Evolutionary conservation across 2,113 vertebrate genomes (phyloP).

Genomic region (Phyllopteryx taeniolatus): DNA sequence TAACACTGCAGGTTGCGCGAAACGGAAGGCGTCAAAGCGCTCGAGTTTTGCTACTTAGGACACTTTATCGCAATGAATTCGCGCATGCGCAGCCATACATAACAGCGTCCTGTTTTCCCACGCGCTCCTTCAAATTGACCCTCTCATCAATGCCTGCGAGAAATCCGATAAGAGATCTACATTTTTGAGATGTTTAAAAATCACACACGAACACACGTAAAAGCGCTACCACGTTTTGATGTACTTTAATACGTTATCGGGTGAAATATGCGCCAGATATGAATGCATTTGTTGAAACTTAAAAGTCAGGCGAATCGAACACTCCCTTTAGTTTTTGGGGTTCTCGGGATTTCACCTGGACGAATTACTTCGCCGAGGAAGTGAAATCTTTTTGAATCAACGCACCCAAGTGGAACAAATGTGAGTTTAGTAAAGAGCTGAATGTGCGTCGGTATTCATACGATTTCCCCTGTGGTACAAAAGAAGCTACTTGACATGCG

Average conservation of each 20-base stretch:
- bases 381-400: neutral
- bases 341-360: conserved; percentile 6
- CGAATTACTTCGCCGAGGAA: neutral
- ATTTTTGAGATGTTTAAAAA: neutral
- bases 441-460: neutral
- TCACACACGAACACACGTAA: neutral
- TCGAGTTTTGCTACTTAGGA: neutral
- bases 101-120: neutral
- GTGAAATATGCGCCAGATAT: neutral
- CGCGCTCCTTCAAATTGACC: neutral
- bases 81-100: neutral
- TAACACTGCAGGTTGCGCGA: neutral
- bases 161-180: neutral
- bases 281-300: neutral
- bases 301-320: conserved; percentile 6
- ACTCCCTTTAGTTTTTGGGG: conserved; percentile 10
- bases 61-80: neutral
- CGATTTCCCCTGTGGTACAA: neutral
- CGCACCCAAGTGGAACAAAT: neutral
- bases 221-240: neutral
- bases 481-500: neutral
- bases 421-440: neutral
- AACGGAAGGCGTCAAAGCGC: neutral
- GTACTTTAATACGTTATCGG: rapidly evolving
- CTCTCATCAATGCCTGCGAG: neutral